Conservation (phyloP, 1,140 invertebrate species). For the Megalonaias nervosa region DNA sequence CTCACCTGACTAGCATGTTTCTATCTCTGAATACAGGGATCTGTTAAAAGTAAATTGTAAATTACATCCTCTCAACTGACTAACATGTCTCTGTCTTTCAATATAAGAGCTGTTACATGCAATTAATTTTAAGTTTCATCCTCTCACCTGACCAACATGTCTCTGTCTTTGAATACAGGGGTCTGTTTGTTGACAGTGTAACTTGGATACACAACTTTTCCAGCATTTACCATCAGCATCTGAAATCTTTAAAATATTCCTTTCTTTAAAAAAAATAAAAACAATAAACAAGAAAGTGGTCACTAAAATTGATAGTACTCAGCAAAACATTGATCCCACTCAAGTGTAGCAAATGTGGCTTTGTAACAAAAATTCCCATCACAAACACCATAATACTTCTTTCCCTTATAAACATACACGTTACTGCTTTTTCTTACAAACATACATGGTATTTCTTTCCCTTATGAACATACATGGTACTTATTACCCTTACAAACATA, state of each 20-base stretch:
- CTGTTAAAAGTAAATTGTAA: constrained; percentile 59
- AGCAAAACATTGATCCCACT: neutral
- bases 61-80: constrained; percentile 57
- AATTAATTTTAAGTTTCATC: constrained; percentile 14
- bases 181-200: constrained; percentile 70
- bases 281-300: neutral
- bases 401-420: too few relatives aligned
- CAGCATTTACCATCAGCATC: constrained; percentile 73
- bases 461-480: too few relatives aligned
- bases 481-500: too few relatives aligned
- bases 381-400: too few relatives aligned
- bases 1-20: constrained; percentile 68
- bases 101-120: constrained; percentile 70
- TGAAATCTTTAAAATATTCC: constrained; percentile 63
- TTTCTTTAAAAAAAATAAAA: neutral
- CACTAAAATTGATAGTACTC: neutral
- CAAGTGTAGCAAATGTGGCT: too few relatives aligned
- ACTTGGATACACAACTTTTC: constrained; percentile 71
- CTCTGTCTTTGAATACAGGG: constrained; percentile 69
- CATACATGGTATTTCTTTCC: too few relatives aligned
- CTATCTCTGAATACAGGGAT: constrained; percentile 69
- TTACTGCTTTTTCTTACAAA: too few relatives aligned
- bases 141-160: constrained; percentile 70
- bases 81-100: constrained; percentile 69
- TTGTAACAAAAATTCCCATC: too few relatives aligned